phyloP scores from a whole-genome alignment of 2,888 invertebrate genomes.

The Heliconius charithonia region DNA sequence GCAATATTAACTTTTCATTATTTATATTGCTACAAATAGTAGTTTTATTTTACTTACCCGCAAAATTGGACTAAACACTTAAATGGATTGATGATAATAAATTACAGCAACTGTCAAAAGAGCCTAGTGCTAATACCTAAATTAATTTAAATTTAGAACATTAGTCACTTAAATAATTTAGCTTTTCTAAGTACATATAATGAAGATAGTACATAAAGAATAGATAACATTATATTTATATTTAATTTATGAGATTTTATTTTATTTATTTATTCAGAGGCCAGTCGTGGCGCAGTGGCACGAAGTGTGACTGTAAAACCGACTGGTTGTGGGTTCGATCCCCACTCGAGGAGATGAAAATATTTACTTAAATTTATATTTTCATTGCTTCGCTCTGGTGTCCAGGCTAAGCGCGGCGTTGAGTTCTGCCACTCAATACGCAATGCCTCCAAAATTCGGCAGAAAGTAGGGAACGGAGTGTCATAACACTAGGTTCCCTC shows the following conservation, averaged over 20 bases:
- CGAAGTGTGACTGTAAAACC: too few species aligned
- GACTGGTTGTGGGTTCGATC: too few species aligned
- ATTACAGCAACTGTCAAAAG: slow-evolving; percentile 10
- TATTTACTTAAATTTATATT: too few species aligned
- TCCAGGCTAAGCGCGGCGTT: too few species aligned
- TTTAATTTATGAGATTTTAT: background rate
- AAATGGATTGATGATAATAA: slow-evolving; percentile 4
- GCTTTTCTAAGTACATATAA: background rate
- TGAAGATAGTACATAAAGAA: background rate
- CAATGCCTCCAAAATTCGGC: too few species aligned
- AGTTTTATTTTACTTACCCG: background rate
- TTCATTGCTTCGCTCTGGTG: too few species aligned
- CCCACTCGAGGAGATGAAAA: too few species aligned
- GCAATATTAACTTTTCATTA: background rate
- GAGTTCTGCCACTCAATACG: too few species aligned
- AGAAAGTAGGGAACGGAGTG: too few species aligned
- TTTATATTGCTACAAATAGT: background rate
- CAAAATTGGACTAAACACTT: background rate
- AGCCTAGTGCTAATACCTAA: background rate
- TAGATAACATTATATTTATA: background rate
- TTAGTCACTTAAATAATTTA: background rate
- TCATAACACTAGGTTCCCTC: too few species aligned
- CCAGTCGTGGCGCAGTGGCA: too few species aligned
- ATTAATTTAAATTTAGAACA: slow-evolving; percentile 10
- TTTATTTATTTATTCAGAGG: too few species aligned